Evolutionary conservation across 1,140 invertebrate genomes (phyloP).

Genomic region (Armadillidium nasatum): DNA sequence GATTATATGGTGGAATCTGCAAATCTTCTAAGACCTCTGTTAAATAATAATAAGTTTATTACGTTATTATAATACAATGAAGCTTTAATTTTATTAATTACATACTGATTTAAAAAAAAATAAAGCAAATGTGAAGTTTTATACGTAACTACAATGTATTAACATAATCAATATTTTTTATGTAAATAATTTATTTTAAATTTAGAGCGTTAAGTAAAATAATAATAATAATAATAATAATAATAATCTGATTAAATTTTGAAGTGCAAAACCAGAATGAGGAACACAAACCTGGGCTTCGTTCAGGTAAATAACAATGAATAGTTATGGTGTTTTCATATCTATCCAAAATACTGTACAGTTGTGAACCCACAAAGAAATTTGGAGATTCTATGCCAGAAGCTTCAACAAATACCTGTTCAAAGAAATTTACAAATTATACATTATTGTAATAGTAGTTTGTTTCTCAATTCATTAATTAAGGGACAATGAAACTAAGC

Average conservation of each 20-base stretch:
- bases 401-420: conserved; percentile 56
- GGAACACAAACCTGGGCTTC: conserved; percentile 31
- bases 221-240: too few species aligned
- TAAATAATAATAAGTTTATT: not conserved
- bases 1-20: conserved; percentile 41
- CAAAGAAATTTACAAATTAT: conserved; percentile 25
- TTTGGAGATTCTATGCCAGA: conserved; percentile 34
- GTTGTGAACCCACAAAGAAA: conserved; percentile 39
- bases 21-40: conserved; percentile 40
- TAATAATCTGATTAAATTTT: too few species aligned
- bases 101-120: too few species aligned
- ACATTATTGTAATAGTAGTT: conserved; percentile 8
- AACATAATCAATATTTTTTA: too few species aligned
- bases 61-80: too few species aligned
- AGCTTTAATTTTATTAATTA: too few species aligned
- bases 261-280: too few species aligned
- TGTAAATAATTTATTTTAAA: too few species aligned
- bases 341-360: conserved; percentile 40
- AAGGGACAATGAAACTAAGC: not conserved
- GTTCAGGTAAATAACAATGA: conserved; percentile 41
- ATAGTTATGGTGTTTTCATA: conserved; percentile 45
- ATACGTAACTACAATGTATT: too few species aligned
- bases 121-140: too few species aligned
- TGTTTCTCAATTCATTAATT: not conserved
- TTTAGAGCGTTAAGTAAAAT: too few species aligned